Evolutionary conservation across 2,113 vertebrate genomes (phyloP).

Genomic region (Morone chrysops): DNA sequence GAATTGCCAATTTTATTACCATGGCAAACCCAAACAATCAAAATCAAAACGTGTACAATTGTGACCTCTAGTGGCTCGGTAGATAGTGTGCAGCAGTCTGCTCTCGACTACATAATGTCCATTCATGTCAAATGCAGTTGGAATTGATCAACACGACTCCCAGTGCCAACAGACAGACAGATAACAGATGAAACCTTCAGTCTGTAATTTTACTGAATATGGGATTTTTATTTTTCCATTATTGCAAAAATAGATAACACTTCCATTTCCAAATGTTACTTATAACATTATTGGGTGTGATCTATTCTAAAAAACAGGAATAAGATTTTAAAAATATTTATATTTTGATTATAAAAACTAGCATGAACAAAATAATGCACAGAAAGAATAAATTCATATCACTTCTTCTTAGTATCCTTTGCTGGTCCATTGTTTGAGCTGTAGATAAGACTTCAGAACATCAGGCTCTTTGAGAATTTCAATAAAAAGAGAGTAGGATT

Average conservation of each 20-base stretch:
- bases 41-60: constrained; percentile 20
- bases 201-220: neutral
- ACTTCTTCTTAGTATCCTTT: neutral
- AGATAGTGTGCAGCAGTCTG: neutral
- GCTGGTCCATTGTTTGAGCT: neutral
- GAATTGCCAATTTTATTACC: neutral
- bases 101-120: neutral
- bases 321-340: too few relatives aligned
- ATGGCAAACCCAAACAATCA: neutral
- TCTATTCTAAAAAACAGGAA: too few relatives aligned
- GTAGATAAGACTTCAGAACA: neutral
- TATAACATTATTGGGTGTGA: too few relatives aligned
- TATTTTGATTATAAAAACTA: too few relatives aligned
- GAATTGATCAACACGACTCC: neutral
- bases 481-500: neutral
- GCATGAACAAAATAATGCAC: too few relatives aligned
- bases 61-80: constrained; percentile 58
- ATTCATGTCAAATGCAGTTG: neutral
- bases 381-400: too few relatives aligned
- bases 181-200: neutral
- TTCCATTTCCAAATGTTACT: too few relatives aligned
- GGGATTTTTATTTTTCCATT: neutral
- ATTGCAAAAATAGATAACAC: neutral
- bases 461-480: constrained; percentile 7
- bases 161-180: neutral